Evolutionary conservation across 2,113 vertebrate genomes (phyloP), one percentile per base, ranked within the genome.

Genomic region (Rhabdornis inornatus): DNA sequence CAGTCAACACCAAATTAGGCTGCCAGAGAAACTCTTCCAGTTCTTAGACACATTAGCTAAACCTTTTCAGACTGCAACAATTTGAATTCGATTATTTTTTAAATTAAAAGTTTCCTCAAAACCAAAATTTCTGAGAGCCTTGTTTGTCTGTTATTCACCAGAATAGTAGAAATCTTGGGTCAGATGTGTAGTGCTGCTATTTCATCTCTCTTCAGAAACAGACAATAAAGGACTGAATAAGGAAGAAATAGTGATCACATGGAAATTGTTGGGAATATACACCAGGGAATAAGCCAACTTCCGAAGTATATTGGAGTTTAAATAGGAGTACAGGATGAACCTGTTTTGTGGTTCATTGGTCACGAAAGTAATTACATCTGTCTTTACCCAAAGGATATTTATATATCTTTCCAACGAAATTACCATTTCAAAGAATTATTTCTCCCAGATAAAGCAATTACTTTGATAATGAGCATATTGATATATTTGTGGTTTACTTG

Each of bases 21-120:
- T 95, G 72, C 63, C 60, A 87, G 40, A 85, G 45, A 92, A 88
- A 83, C 11, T 68, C 22, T 85, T 88, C 37, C n/a, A 88, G 14
- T 20, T 90, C 44, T 76, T 19, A 65, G 61, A 90, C 61, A 83
- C 15, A 22, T 88, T 83, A 90, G 70, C 83, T 76, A 23, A 11
- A 69, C 13, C 44, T 80, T 92, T 94, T 45, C 70, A 90, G 53
- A 57, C 12, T 42, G 66, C 31, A 83, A 57, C 11, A 44, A 47
- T 75, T 68, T 53, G 8, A 80, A 77, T 14, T 57, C 47, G 5
- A 0, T 33, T 60, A 56, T 72, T 89, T 85, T 79, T 11, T 1
- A 14, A 83, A 80, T 52, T 24, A 13, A 16, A 60, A 35, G 4
- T 44, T 65, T 61, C 63, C 69, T 89, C 13, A 44, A 74, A 90